Evolutionary conservation across 2,797 vertebrate species (phyloP).

Genomic region (Chelidonichthys spinosus): DNA sequence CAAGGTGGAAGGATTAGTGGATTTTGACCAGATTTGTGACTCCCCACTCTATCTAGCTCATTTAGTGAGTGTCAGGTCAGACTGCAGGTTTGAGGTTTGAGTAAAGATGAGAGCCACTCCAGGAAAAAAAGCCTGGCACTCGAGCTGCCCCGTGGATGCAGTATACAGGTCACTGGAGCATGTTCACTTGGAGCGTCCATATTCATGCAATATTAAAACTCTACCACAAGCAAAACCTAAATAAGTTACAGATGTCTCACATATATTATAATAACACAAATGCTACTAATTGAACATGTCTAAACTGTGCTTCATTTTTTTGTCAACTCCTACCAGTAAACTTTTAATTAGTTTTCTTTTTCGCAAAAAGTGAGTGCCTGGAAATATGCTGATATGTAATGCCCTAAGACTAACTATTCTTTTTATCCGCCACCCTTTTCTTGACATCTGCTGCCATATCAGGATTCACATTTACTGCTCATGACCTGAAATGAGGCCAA

Average conservation of each 20-base stretch:
- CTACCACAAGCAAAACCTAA: conserved; percentile 1
- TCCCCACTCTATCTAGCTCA: conserved; percentile 68
- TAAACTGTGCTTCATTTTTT: conserved; percentile 22
- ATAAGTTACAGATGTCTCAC: conserved; percentile 41
- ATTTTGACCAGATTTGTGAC: conserved; percentile 69
- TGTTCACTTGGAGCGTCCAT: conserved; percentile 24
- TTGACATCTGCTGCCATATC: conserved; percentile 69
- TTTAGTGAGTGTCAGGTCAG: conserved; percentile 54
- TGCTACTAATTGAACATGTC: conserved; percentile 33
- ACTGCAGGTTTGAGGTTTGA: conserved; percentile 55
- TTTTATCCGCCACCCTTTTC: conserved; percentile 60
- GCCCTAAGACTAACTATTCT: conserved; percentile 63
- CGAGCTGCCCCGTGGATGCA: conserved; percentile 36
- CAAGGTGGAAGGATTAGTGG: conserved; percentile 73
- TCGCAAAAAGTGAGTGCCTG: conserved; percentile 54
- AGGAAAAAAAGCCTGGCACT: conserved; percentile 41
- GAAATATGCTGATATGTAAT: conserved; percentile 69
- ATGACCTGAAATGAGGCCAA: conserved; percentile 63
- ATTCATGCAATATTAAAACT: conserved; percentile 32
- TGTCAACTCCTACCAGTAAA: conserved; percentile 40
- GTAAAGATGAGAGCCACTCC: conserved; percentile 67
- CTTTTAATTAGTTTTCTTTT: conserved; percentile 74
- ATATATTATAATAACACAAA: conserved; percentile 36
- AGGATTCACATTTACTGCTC: conserved; percentile 64
- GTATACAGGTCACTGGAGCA: conserved; percentile 52